Conservation (phyloP, 1,140 invertebrate genomes). For the Calosoma granatense region DNA sequence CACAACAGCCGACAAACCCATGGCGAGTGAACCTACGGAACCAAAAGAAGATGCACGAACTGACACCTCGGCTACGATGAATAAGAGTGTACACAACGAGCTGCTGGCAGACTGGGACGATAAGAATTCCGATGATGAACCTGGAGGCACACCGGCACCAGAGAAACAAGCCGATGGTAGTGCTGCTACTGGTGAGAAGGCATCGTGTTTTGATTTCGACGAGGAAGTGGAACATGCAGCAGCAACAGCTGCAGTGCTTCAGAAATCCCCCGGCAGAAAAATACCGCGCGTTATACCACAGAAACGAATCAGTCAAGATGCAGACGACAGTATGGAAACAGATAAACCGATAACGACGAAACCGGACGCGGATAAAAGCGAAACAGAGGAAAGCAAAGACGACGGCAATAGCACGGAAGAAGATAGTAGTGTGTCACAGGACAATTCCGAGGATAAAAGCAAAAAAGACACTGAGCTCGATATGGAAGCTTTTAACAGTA, state of each 20-base stretch:
- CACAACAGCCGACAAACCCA: slow-evolving; percentile 19
- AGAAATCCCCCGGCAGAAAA: slow-evolving; percentile 36
- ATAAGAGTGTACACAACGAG: slow-evolving; percentile 24
- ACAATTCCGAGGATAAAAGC: background rate
- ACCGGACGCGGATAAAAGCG: slow-evolving; percentile 8
- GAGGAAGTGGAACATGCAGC: slow-evolving; percentile 44
- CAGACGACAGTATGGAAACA: slow-evolving; percentile 11
- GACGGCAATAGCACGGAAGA: slow-evolving; percentile 10
- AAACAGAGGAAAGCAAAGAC: slow-evolving; percentile 15
- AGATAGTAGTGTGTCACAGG: background rate
- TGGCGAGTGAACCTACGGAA: slow-evolving; percentile 14
- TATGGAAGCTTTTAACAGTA: slow-evolving; percentile 35
- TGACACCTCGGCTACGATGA: slow-evolving; percentile 19
- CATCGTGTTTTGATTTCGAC: slow-evolving; percentile 46
- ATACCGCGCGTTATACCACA: slow-evolving; percentile 35
- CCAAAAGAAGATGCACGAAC: slow-evolving; percentile 14
- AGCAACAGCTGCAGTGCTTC: slow-evolving; percentile 29
- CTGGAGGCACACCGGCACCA: slow-evolving; percentile 28
- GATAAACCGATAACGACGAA: background rate
- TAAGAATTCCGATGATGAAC: slow-evolving; percentile 21
- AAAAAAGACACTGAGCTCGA: slow-evolving; percentile 35
- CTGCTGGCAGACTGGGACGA: slow-evolving; percentile 27
- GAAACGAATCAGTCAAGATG: slow-evolving; percentile 19
- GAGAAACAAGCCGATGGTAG: slow-evolving; percentile 31
- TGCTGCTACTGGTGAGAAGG: slow-evolving; percentile 18